phyloP scores from a whole-genome alignment of 2,113 vertebrate genomes.

The Notarius quadriscutis region DNA sequence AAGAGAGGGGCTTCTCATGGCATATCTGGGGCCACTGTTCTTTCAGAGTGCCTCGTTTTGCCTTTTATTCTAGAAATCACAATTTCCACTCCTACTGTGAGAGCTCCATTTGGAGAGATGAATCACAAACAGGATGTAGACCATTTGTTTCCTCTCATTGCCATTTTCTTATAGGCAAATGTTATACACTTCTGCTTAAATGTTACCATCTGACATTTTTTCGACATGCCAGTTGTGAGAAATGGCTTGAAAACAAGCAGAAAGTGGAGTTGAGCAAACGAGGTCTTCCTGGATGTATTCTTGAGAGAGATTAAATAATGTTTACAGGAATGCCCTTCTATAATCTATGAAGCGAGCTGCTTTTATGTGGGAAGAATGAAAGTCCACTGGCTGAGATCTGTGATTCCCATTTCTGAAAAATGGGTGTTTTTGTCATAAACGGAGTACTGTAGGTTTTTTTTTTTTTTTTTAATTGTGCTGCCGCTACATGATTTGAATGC shows the following conservation, averaged over 20 bases:
- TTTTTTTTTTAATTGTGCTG: too few relatives aligned
- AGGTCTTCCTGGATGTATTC: slow-evolving; percentile 70
- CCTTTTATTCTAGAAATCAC: slow-evolving; percentile 17
- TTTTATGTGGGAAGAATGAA: slow-evolving; percentile 32
- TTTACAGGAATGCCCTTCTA: slow-evolving; percentile 63
- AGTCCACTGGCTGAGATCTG: slow-evolving; percentile 7
- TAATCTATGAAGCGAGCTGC: slow-evolving; percentile 61
- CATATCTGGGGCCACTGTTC: slow-evolving; percentile 32
- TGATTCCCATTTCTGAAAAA: neutral
- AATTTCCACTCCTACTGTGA: slow-evolving; percentile 29
- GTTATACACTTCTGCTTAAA: slow-evolving; percentile 66
- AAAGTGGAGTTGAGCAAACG: slow-evolving; percentile 63
- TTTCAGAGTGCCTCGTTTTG: slow-evolving; percentile 9
- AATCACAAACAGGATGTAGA: slow-evolving; percentile 61
- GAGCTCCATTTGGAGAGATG: slow-evolving; percentile 58
- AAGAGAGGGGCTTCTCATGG: slow-evolving; percentile 42
- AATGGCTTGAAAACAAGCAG: slow-evolving; percentile 51
- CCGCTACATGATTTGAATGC: too few relatives aligned
- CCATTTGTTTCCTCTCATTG: slow-evolving; percentile 44
- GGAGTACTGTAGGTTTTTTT: neutral
- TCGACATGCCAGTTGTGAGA: slow-evolving; percentile 37
- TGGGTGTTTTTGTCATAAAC: neutral
- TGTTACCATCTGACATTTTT: slow-evolving; percentile 53
- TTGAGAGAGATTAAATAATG: slow-evolving; percentile 67
- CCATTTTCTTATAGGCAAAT: slow-evolving; percentile 53